Percentiles rank a stretch among this genome's conserved stretches.
Conservation (phyloP, 64 coral and sea anemone species). For the Acropora yongei region DNA sequence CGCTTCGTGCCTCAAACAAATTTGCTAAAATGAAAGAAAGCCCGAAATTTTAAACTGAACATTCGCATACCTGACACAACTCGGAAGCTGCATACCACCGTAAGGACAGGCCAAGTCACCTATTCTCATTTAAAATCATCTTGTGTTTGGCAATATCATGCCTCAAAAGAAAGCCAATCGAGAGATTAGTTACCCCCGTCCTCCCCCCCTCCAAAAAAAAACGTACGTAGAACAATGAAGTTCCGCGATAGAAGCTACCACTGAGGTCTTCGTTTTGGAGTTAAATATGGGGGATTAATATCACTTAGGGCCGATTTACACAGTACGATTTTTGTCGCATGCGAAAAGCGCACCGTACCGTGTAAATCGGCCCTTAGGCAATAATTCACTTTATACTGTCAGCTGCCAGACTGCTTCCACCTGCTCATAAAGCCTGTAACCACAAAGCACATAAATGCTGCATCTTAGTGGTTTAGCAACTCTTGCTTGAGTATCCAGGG, state of each 20-base stretch:
- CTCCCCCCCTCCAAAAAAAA: not conserved
- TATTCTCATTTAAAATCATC: not conserved
- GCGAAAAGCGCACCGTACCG: too few species aligned
- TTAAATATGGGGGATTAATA: not conserved
- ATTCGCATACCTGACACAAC: not conserved
- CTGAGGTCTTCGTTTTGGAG: not conserved
- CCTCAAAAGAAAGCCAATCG: not conserved
- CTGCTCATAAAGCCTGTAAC: not conserved
- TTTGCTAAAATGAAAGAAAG: too few species aligned
- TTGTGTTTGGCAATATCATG: not conserved
- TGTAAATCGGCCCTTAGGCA: not conserved
- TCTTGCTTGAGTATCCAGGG: too few species aligned
- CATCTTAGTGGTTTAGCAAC: too few species aligned
- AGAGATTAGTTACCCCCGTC: not conserved
- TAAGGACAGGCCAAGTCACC: not conserved
- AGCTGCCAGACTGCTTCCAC: not conserved
- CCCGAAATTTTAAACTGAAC: not conserved
- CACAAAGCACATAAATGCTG: too few species aligned
- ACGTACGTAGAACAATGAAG: not conserved
- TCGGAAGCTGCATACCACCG: not conserved
- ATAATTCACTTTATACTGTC: not conserved
- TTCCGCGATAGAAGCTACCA: not conserved
- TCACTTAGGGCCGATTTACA: not conserved
- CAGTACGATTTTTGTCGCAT: too few species aligned
- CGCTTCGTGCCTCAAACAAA: too few species aligned